Conservation (phyloP, 2,797 vertebrate species). For the Ispidina picta region DNA sequence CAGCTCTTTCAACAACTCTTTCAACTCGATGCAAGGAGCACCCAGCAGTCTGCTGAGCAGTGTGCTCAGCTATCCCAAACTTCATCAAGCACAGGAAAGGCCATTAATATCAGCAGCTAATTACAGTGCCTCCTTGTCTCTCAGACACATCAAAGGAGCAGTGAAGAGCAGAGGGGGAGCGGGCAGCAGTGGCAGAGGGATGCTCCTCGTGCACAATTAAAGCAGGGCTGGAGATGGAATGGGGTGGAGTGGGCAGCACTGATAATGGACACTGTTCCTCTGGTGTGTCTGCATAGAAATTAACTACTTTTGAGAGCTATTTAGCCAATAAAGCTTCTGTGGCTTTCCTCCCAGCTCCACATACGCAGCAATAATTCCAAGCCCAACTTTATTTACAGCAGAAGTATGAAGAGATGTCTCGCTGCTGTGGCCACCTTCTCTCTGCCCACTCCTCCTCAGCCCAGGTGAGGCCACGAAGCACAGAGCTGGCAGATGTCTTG, state of each 20-base stretch:
- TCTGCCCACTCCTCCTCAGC: background rate
- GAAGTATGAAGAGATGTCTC: conserved; percentile 35
- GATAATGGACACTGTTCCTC: conserved; percentile 56
- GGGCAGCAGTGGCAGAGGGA: conserved; percentile 55
- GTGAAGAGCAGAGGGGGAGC: conserved; percentile 36
- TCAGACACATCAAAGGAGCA: conserved; percentile 54
- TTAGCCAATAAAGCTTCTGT: conserved; percentile 48
- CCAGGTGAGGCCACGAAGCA: conserved; percentile 11
- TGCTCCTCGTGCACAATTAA: conserved; percentile 65
- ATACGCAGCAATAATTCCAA: conserved; percentile 41
- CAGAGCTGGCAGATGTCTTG: conserved; percentile 18
- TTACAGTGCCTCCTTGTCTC: conserved; percentile 48
- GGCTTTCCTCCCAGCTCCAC: conserved; percentile 20
- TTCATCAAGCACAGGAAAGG: conserved; percentile 32
- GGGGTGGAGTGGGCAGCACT: conserved; percentile 44
- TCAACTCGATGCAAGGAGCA: background rate
- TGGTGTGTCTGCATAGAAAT: conserved; percentile 43
- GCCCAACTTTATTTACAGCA: conserved; percentile 47
- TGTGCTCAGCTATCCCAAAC: conserved; percentile 18
- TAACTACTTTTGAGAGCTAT: conserved; percentile 33
- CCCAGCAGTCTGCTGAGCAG: conserved; percentile 13
- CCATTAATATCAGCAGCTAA: conserved; percentile 57
- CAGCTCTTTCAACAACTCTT: background rate
- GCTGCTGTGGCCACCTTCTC: background rate
- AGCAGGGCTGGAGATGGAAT: conserved; percentile 54